Evolutionary conservation across 2,797 vertebrate species (phyloP).

Genomic region (Cephalopachus bancanus): DNA sequence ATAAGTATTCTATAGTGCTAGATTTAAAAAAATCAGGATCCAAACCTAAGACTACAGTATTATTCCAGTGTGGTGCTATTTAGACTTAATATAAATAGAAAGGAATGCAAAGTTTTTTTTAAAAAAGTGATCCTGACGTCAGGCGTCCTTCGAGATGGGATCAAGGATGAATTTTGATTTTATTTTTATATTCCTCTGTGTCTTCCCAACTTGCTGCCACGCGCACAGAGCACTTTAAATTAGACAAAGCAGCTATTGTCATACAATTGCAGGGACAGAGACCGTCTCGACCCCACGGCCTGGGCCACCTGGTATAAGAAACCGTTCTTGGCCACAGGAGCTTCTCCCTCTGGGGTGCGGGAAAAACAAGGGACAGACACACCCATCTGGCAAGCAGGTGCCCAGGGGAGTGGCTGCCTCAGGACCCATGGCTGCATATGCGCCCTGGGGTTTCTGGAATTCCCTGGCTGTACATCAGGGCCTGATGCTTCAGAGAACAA

Average conservation of each 20-base stretch:
- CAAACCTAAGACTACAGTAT: neutral
- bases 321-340: accelerated
- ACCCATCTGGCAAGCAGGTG: accelerated
- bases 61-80: neutral
- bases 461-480: slow-evolving; percentile 71
- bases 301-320: neutral
- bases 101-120: neutral
- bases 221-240: neutral
- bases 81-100: neutral
- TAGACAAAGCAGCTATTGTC: too few species aligned
- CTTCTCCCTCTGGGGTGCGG: neutral
- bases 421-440: accelerated
- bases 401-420: accelerated
- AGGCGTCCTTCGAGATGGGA: neutral
- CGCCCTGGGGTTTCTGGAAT: neutral
- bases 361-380: neutral
- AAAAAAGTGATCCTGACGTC: neutral
- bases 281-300: accelerated
- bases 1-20: neutral
- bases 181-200: neutral
- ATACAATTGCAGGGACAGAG: too few species aligned
- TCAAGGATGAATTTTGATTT: neutral
- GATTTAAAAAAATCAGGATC: neutral
- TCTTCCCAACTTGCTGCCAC: neutral
- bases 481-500: slow-evolving; percentile 85